Conservation (phyloP, 2,797 vertebrate genomes). For the Danio albolineatus region DNA sequence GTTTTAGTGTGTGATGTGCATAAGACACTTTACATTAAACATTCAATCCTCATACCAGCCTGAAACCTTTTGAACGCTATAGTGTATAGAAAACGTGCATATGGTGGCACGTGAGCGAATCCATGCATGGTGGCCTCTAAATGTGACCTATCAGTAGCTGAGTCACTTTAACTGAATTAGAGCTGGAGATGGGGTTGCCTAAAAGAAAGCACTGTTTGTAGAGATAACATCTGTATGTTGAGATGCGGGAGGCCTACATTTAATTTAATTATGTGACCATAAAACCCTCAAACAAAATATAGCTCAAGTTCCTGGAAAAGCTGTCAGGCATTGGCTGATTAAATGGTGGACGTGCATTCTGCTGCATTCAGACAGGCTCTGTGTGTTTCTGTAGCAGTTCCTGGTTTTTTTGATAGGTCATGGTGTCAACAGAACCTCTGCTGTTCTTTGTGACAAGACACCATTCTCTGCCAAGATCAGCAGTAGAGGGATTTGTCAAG, state of each 20-base stretch:
- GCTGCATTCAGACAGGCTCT: conserved; percentile 30
- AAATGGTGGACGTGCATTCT: conserved; percentile 44
- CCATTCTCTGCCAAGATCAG: conserved; percentile 40
- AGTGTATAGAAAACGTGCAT: neutral
- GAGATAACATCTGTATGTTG: conserved; percentile 20
- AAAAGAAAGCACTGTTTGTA: neutral
- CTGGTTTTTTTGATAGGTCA: conserved; percentile 24
- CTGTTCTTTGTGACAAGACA: conserved; percentile 2
- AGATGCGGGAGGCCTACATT: neutral
- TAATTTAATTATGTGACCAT: conserved; percentile 5
- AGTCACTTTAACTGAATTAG: neutral
- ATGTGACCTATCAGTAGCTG: neutral
- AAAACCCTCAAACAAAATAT: conserved; percentile 4
- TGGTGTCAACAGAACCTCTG: conserved; percentile 31
- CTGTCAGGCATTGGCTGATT: neutral
- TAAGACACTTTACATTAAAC: neutral
- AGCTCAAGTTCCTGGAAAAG: conserved; percentile 38
- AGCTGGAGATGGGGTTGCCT: neutral
- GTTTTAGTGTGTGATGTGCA: neutral
- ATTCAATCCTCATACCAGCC: too few species aligned
- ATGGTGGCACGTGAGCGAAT: neutral
- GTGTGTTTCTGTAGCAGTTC: conserved; percentile 2
- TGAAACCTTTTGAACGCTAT: neutral
- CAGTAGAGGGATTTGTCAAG: conserved; percentile 7
- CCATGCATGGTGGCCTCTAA: neutral